Conservation (phyloP, 2,888 invertebrate genomes). For the Dolichomitus sp. region DNA sequence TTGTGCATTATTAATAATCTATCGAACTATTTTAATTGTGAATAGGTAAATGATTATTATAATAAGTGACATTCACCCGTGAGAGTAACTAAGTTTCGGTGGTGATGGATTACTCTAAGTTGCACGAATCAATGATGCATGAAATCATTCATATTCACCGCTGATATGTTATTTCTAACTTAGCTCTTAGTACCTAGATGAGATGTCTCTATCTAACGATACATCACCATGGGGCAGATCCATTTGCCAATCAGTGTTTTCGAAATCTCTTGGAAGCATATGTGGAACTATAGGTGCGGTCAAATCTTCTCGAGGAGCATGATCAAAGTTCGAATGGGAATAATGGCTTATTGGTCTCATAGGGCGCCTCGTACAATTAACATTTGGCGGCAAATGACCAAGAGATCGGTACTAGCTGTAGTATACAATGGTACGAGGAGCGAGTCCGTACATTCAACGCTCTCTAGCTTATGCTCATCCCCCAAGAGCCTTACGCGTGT, state of each 20-base stretch:
- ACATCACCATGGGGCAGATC: constrained; percentile 2
- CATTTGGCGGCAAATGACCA: constrained; percentile 79
- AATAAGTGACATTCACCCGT: background rate
- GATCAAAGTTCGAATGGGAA: constrained; percentile 38
- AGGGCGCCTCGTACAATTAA: constrained; percentile 74
- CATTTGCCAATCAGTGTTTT: constrained; percentile 8
- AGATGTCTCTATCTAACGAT: background rate
- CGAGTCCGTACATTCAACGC: constrained; percentile 48
- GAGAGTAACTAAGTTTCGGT: background rate
- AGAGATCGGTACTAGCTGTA: constrained; percentile 72
- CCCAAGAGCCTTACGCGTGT: constrained; percentile 48
- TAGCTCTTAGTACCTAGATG: background rate
- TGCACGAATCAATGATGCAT: background rate
- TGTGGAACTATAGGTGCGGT: background rate
- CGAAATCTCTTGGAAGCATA: background rate
- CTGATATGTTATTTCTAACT: background rate
- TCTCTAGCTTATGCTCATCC: constrained; percentile 44
- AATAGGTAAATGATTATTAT: background rate
- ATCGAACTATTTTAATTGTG: background rate
- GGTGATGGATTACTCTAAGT: background rate
- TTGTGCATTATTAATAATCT: background rate
- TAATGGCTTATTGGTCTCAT: constrained; percentile 63
- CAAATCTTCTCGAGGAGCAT: constrained; percentile 24
- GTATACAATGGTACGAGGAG: constrained; percentile 37
- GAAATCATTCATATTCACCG: too few species aligned